A percentile compares a stretch with the other conserved stretches of the same genome.
phyloP scores from a whole-genome alignment of 2,797 vertebrate genomes.

The Mus caroli region DNA sequence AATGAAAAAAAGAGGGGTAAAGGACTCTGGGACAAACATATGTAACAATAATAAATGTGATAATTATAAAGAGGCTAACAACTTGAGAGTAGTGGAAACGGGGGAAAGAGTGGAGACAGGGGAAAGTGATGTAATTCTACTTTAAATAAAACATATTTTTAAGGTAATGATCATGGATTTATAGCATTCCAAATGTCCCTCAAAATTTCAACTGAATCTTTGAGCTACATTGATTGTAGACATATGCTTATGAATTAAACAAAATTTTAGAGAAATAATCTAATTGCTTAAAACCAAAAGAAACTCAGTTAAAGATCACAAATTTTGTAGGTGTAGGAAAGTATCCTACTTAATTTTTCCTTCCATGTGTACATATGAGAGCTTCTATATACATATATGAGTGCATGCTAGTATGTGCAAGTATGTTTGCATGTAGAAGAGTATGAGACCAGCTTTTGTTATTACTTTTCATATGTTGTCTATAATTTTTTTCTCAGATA shows the following conservation, averaged over 20 bases:
- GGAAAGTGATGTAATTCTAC: neutral
- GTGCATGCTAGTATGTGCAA: neutral
- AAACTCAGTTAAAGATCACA: neutral
- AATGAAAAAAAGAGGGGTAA: too few species aligned
- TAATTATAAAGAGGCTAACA: neutral
- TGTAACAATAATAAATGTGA: neutral
- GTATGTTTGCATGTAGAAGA: too few species aligned
- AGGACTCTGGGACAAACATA: too few species aligned
- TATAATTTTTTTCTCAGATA: neutral
- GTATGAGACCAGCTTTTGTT: too few species aligned
- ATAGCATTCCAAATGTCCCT: neutral
- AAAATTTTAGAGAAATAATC: neutral
- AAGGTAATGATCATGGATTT: neutral
- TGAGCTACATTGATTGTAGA: neutral
- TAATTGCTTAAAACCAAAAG: neutral
- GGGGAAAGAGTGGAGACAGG: neutral
- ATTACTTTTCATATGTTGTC: neutral
- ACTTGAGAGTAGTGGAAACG: neutral
- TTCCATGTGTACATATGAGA: neutral
- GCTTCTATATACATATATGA: too few species aligned
- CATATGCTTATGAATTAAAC: neutral
- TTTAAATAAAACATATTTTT: neutral
- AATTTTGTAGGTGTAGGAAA: neutral
- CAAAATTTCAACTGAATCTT: neutral
- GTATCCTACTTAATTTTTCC: too few species aligned